Evolutionary conservation across 2,797 vertebrate species (phyloP).

Genomic region (Spinus pinus): DNA sequence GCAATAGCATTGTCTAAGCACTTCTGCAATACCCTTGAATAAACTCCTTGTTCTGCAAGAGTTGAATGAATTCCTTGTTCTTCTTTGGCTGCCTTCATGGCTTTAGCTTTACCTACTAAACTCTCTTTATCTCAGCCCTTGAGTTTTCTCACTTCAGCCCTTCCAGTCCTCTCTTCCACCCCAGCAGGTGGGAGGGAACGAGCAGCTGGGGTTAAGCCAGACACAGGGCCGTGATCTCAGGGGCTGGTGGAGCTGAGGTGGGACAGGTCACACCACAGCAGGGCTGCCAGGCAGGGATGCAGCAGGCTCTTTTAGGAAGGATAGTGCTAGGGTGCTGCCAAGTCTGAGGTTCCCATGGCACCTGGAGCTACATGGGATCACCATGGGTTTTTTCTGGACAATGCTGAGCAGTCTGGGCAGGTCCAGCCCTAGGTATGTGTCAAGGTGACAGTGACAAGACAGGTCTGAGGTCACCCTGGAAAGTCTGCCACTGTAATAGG

Average conservation of each 20-base stretch:
- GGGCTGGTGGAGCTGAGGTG: fast-evolving
- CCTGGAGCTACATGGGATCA: not conserved
- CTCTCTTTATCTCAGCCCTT: not conserved
- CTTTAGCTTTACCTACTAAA: not conserved
- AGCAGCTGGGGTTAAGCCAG: not conserved
- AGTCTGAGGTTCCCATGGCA: not conserved
- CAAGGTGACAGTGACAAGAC: not conserved
- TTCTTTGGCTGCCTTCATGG: not conserved
- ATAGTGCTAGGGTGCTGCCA: fast-evolving
- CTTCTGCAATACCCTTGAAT: not conserved
- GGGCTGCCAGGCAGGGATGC: not conserved
- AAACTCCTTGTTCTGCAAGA: not conserved
- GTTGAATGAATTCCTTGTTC: not conserved
- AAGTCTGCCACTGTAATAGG: not conserved
- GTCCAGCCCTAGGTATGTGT: no score
- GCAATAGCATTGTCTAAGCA: not conserved
- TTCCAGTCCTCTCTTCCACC: fast-evolving
- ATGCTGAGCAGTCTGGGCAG: not conserved
- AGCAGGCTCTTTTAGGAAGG: not conserved
- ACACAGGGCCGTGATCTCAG: fast-evolving
- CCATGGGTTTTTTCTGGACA: fast-evolving
- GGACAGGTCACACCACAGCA: not conserved
- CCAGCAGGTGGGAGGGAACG: not conserved
- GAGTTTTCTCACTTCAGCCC: not conserved
- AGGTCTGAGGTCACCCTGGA: not conserved